phyloP scores from a whole-genome alignment of 2,888 invertebrate genomes.

The Pecten maximus region DNA sequence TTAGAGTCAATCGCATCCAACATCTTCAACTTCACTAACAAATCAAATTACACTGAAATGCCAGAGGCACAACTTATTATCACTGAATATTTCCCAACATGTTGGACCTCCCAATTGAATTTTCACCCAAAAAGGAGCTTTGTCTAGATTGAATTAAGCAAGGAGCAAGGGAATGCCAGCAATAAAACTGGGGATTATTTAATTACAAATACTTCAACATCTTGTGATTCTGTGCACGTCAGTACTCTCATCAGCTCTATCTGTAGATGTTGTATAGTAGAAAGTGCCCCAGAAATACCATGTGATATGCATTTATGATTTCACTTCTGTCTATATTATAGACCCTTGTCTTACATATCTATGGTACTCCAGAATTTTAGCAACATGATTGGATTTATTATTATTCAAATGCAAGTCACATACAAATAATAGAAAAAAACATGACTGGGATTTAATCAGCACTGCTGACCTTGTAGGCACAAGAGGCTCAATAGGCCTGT shows the following conservation, averaged over 20 bases:
- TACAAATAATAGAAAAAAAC: not conserved
- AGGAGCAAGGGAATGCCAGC: slow-evolving; percentile 29
- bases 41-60: slow-evolving; percentile 19
- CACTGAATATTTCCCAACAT: slow-evolving; percentile 5
- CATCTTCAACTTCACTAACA: slow-evolving; percentile 27
- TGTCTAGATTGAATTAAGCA: slow-evolving; percentile 35
- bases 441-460: not conserved
- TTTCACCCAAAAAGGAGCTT: slow-evolving; percentile 21
- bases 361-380: not conserved
- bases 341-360: not conserved
- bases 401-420: not conserved
- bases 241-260: not conserved
- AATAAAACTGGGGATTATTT: slow-evolving; percentile 9
- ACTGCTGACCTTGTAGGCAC: not conserved
- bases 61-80: slow-evolving; percentile 27
- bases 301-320: not conserved
- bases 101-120: slow-evolving; percentile 29
- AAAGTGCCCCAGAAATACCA: not conserved
- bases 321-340: not conserved
- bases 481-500: too few relatives aligned
- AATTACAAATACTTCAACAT: slow-evolving; percentile 17
- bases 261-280: not conserved
- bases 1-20: slow-evolving; percentile 26
- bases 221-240: slow-evolving; percentile 11
- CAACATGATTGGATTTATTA: not conserved